phyloP scores from a whole-genome alignment of 1,140 invertebrate genomes.

The Berghia stephanieae region DNA sequence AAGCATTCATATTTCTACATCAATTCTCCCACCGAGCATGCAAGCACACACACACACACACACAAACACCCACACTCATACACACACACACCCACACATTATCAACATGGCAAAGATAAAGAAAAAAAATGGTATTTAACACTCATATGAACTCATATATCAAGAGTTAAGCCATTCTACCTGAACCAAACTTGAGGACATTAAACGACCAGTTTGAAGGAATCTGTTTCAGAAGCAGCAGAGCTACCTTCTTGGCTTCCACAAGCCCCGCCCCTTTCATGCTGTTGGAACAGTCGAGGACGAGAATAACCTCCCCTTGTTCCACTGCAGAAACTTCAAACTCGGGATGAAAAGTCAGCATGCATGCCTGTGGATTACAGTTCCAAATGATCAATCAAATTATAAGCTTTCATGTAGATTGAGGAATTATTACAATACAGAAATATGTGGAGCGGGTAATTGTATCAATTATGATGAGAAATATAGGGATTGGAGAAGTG shows the following conservation, averaged over 20 bases:
- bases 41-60: conserved; percentile 20
- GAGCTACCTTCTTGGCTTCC: conserved; percentile 56
- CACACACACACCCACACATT: conserved; percentile 17
- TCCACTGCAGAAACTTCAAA: conserved; percentile 57
- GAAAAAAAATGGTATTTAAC: too few relatives aligned
- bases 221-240: conserved; percentile 48
- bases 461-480: too few relatives aligned
- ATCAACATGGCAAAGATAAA: neutral
- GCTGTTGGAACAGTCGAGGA: conserved; percentile 64
- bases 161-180: too few relatives aligned
- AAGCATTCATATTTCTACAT: too few relatives aligned
- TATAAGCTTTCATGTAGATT: neutral
- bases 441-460: too few relatives aligned
- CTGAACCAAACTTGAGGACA: conserved; percentile 61
- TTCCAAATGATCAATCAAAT: neutral
- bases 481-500: too few relatives aligned
- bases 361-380: conserved; percentile 57
- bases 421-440: neutral
- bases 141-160: too few relatives aligned
- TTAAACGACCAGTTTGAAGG: conserved; percentile 51
- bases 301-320: conserved; percentile 49
- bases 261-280: conserved; percentile 55
- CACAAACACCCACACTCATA: conserved; percentile 16
- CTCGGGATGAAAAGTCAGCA: conserved; percentile 67
- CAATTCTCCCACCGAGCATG: too few relatives aligned